Conservation (phyloP, 2,888 invertebrate genomes). For the Melanotus villosus region DNA sequence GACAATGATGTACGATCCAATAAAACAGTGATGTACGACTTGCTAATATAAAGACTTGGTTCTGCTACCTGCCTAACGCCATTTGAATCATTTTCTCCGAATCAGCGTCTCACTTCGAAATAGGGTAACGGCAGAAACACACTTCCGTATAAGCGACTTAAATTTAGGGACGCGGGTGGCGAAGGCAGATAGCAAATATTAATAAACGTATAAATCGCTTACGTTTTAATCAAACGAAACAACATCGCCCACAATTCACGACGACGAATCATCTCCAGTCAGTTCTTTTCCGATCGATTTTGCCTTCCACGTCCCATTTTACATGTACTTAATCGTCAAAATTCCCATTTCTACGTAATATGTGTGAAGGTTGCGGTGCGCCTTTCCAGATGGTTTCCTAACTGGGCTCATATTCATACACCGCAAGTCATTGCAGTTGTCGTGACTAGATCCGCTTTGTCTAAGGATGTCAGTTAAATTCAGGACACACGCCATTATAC, state of each 20-base stretch:
- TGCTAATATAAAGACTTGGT: conserved; percentile 46
- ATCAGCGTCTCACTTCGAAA: conserved; percentile 28
- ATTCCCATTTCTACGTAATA: not conserved
- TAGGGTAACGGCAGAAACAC: not conserved
- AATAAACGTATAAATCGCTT: conserved; percentile 11
- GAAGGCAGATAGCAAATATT: conserved; percentile 17
- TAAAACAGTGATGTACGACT: conserved; percentile 53
- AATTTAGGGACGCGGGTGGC: conserved; percentile 11
- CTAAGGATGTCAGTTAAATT: conserved; percentile 47
- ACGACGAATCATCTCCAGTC: not conserved
- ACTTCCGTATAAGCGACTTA: not conserved
- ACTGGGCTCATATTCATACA: conserved; percentile 46
- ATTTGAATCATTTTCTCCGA: conserved; percentile 38
- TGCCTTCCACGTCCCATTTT: no score
- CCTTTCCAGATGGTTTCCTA: conserved; percentile 11
- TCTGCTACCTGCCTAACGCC: conserved; percentile 40
- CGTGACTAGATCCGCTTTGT: conserved; percentile 47
- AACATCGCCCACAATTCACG: not conserved
- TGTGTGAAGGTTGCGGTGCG: not conserved
- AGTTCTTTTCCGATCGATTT: no score
- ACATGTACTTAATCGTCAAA: no score
- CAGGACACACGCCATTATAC: conserved; percentile 49
- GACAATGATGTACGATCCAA: conserved; percentile 54
- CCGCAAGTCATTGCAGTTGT: conserved; percentile 50
- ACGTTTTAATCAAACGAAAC: conserved; percentile 3